Percentiles rank a stretch among this genome's conserved stretches.
Conservation (phyloP, 2,797 vertebrate genomes). For the Hyperoplus immaculatus region DNA sequence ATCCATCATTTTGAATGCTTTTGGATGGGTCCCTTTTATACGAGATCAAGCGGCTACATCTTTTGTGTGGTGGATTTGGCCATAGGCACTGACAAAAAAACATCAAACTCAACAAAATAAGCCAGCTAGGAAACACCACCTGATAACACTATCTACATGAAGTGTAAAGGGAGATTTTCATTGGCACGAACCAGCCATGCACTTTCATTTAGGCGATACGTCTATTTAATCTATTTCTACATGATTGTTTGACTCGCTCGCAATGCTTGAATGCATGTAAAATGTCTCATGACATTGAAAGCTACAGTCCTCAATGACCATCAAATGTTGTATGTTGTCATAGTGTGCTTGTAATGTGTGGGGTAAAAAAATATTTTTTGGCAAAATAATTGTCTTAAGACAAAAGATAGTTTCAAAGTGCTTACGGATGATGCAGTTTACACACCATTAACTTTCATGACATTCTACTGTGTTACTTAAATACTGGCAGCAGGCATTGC, state of each 20-base stretch:
- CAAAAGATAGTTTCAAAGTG: conserved; percentile 46
- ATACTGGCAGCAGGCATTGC: conserved; percentile 35
- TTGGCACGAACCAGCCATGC: conserved; percentile 69
- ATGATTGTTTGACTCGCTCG: conserved; percentile 66
- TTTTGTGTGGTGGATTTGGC: conserved; percentile 24
- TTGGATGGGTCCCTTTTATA: neutral
- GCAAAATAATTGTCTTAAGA: conserved; percentile 46
- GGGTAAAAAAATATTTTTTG: conserved; percentile 24
- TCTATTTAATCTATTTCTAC: conserved; percentile 51
- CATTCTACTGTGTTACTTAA: conserved; percentile 20
- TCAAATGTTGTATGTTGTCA: neutral
- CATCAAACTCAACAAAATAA: conserved; percentile 17
- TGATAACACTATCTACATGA: conserved; percentile 5
- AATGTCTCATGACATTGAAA: conserved; percentile 30
- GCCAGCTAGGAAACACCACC: conserved; percentile 10
- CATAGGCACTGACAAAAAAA: conserved; percentile 38
- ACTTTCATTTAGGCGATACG: conserved; percentile 37
- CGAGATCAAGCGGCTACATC: conserved; percentile 29
- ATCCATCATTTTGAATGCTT: conserved; percentile 9
- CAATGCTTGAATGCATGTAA: conserved; percentile 31
- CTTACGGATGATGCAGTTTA: conserved; percentile 26
- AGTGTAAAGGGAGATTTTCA: conserved; percentile 49
- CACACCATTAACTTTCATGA: neutral
- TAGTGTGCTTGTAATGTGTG: conserved; percentile 11
- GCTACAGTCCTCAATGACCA: conserved; percentile 18